Base-by-base conservation (phyloP, 2,888 invertebrate genomes). In the Spodoptera exigua region DNA sequence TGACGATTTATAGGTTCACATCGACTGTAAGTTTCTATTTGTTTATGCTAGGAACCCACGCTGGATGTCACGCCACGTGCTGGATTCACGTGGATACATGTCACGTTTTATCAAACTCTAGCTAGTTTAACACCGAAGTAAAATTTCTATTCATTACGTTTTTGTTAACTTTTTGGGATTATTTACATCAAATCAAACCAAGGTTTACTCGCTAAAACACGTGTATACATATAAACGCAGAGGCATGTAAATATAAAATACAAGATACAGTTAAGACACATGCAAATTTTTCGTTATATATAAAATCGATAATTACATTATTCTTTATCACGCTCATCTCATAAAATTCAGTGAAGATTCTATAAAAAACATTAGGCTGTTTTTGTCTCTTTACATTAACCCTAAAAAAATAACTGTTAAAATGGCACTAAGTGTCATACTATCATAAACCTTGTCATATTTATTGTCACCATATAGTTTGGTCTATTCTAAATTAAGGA, bases 61-160 rank as follows among this genome's bases (percentile, higher is more conserved):
- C 83, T 81, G 71, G 55, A 60, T 53, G 67, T 68, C 52, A 39
- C 53, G 75, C 65, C 84, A 83, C 88, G 86, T 86, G 85, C 60
- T 65, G 36, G 21, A 32, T 46, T 79, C 84, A 84, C 85, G 84
- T 82, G 80, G 36, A 71, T 40, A 56, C 51, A 55, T 37, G 48
- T 44, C 72, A 77, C 66, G 70, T 80, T 73, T 55, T 9, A 56
- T 41, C 45, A 59, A 62, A 48, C 44, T 47, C 32, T 58, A 27
- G 27, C n/a, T n/a, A 45, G 21, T 43, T 57, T 21, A 44, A 41
- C 13, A 48, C 5, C 27, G 34, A 57, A 64, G 45, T 59, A 14
- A 3, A 36, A 32, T 54, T 54, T 47, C 3, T 39, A 37, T 66
- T 54, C 48, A 40, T 27, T 56, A 14, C 34, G 32, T 16, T 36